phyloP scores from a whole-genome alignment of 2,888 invertebrate species.

The Acrobasis consociella region DNA sequence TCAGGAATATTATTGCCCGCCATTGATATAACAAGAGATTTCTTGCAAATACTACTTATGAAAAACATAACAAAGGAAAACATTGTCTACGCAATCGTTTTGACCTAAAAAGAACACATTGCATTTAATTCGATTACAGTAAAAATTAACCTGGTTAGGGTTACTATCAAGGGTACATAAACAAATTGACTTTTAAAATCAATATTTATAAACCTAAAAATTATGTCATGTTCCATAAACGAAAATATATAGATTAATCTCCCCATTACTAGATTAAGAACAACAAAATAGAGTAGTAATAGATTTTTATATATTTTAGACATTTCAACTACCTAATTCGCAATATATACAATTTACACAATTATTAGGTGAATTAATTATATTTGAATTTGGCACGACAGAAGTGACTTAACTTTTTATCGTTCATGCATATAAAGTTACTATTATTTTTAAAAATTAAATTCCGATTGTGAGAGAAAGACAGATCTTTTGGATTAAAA shows the following conservation, averaged over 20 bases:
- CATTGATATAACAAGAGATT: too few species aligned
- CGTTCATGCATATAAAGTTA: conserved; percentile 26
- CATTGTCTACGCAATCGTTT: too few species aligned
- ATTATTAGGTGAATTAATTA: conserved; percentile 33
- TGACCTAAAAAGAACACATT: too few species aligned
- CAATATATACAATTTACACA: conserved; percentile 56
- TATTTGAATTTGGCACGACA: conserved; percentile 41
- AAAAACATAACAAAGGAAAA: too few species aligned
- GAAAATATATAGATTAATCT: conserved; percentile 31
- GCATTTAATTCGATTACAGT: too few species aligned
- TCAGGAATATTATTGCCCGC: background rate
- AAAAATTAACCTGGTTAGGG: too few species aligned
- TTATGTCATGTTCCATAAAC: too few species aligned
- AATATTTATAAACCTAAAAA: too few species aligned
- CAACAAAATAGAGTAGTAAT: conserved; percentile 26
- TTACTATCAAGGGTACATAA: too few species aligned
- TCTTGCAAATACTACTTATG: too few species aligned
- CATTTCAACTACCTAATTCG: conserved; percentile 43
- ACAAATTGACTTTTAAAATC: too few species aligned
- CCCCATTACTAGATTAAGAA: conserved; percentile 38
- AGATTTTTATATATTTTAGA: conserved; percentile 43
- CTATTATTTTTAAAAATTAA: too few species aligned
- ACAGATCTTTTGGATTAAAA: background rate
- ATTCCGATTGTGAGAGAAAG: background rate
- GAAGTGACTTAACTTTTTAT: conserved; percentile 26